Conservation (phyloP, 2,888 invertebrate genomes). For the Perizoma flavofasciatum region DNA sequence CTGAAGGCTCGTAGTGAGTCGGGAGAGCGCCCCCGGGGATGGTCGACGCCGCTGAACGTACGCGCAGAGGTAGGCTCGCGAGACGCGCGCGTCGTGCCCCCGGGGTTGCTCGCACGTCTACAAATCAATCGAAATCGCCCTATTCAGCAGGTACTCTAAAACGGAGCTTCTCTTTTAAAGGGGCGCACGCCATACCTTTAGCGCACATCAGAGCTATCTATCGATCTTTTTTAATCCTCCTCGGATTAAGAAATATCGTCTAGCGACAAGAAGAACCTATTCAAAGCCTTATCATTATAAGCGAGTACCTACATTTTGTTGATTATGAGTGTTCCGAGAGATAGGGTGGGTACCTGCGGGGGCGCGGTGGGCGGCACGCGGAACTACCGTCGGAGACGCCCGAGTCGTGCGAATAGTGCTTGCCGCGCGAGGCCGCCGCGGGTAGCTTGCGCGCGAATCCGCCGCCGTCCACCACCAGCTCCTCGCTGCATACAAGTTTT, state of each 20-base stretch:
- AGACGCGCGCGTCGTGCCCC: conserved; percentile 27
- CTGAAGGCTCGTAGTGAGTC: conserved; percentile 61
- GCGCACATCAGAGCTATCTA: too few relatives aligned
- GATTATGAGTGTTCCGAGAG: too few relatives aligned
- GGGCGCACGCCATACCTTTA: too few relatives aligned
- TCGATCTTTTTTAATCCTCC: too few relatives aligned
- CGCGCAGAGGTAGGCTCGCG: conserved; percentile 29
- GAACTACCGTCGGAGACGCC: conserved; percentile 70
- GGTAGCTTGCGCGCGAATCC: conserved; percentile 43
- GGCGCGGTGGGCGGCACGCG: conserved; percentile 44
- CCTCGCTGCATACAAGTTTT: conserved; percentile 39
- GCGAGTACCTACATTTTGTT: too few relatives aligned
- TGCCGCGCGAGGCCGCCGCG: conserved; percentile 44
- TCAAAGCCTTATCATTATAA: too few relatives aligned
- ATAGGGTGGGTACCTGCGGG: conserved; percentile 45
- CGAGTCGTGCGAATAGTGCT: conserved; percentile 69
- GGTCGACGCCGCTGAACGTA: conserved; percentile 25
- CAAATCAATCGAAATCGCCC: too few relatives aligned
- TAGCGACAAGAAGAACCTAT: too few relatives aligned
- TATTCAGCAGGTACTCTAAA: too few relatives aligned
- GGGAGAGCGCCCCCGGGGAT: conserved; percentile 45
- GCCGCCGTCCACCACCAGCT: conserved; percentile 66
- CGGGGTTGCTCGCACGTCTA: conserved; percentile 25
- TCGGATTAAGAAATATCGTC: too few relatives aligned
- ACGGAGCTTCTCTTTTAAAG: too few relatives aligned